Base-by-base conservation (phyloP, 2,797 vertebrate species). In the Odontamblyopus rebecca region DNA sequence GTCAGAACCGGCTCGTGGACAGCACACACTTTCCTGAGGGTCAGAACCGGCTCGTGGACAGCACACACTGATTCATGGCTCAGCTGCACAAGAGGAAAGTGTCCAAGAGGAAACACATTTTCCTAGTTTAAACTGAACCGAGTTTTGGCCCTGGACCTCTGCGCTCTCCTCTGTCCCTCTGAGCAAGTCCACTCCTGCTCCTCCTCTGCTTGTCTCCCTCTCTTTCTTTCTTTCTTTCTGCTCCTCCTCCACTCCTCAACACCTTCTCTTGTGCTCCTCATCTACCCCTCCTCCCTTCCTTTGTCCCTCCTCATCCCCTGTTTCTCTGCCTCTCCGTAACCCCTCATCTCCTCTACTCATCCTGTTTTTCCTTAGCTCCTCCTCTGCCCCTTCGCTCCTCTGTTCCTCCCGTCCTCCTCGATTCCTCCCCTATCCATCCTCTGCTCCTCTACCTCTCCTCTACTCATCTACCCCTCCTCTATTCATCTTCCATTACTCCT, bases 81-180 rank as follows among this genome's bases (percentile, higher is more conserved):
- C 61, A 78, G 76, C 48, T 76, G 71, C 1, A 12, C 27, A 26
- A 67, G 27, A 41, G 71, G 66, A 71, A 78, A 73, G 0, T 50
- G 6, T 72, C 68, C 80, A 54, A 74, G 74, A 89, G 84, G 86
- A 91, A 88, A 84, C 69, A 7, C n/a, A 63, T 77, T 79, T 73
- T 72, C 63, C 74, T 76, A 74, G 8, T 13, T 68, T 88, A 85
- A 89, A 85, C 77, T 70, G 88, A 87, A 89, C 67, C 84, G 86
- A 80, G 85, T 81, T 86, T 44, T 53, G 74, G 59, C 76, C 65
- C 88, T 78, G 82, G 85, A 83, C 16, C 26, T 11, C 38, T 59
- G 85, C 87, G 83, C 82, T 84, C 71, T 74, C 63, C 76, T 51
- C 16, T 51, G 15, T 18, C 15, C 16, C 16, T 51, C 18, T 51